Percentiles rank a stretch among this genome's conserved stretches.
Evolutionary conservation across 2,797 vertebrate species (phyloP).

Genomic region (Caiman crocodilus): DNA sequence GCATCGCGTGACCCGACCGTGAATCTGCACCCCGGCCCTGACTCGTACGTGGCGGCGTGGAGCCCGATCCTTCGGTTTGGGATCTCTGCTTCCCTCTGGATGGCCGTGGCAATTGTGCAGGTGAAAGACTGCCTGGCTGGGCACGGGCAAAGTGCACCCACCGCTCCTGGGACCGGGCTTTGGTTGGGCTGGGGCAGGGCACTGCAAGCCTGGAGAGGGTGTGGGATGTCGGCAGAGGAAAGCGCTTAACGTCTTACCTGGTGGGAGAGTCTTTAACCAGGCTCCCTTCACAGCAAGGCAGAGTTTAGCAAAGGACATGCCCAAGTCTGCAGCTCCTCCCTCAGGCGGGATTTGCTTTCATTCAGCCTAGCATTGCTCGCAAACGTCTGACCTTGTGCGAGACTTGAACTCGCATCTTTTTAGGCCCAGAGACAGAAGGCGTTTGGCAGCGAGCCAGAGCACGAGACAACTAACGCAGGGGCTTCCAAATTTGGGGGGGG

Average conservation of each 20-base stretch:
- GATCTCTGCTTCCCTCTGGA: constrained; percentile 63
- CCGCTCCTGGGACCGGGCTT: background rate
- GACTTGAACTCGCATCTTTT: background rate
- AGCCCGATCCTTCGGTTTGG: constrained; percentile 73
- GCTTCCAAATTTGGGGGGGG: background rate
- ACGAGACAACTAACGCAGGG: background rate
- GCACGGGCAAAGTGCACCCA: background rate
- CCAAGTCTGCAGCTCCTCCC: too few relatives aligned
- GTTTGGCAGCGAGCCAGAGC: accelerated
- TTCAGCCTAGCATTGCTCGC: background rate
- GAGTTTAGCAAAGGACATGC: background rate
- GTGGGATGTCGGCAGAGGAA: background rate
- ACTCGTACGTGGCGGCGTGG: constrained; percentile 33
- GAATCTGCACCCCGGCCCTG: constrained; percentile 23
- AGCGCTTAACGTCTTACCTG: background rate
- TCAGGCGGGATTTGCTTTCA: background rate
- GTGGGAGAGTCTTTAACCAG: background rate
- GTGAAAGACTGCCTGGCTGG: background rate
- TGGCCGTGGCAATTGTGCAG: constrained; percentile 62
- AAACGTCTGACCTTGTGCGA: background rate
- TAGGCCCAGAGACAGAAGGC: accelerated
- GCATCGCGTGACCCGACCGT: constrained; percentile 57
- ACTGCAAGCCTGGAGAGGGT: background rate
- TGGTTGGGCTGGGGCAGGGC: background rate
- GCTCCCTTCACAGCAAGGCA: background rate